Base-by-base conservation (phyloP, 2,888 invertebrate species). In the Plagodis pulveraria region DNA sequence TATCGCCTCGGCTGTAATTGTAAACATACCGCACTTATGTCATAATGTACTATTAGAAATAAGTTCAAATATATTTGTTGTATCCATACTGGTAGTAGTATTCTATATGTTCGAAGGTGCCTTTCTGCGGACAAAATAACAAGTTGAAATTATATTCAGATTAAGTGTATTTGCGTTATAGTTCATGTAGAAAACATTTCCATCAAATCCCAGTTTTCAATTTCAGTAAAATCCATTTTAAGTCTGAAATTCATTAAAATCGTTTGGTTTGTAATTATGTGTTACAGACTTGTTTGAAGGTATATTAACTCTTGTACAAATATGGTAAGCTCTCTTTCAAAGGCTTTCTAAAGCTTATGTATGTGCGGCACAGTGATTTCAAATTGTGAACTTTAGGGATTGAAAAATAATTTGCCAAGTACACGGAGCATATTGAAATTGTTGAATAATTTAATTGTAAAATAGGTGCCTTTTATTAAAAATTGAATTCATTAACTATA, bases 41-140 rank as follows among this genome's bases (percentile, higher is more conserved):
- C n/a, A n/a, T n/a, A n/a, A n/a, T n/a, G n/a, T n/a, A n/a, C n/a
- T n/a, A n/a, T n/a, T n/a, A n/a, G 9, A 5, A 6, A 38, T 38
- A 8, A 38, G 5, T 38, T 6, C 8, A 44, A 22, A 6, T 22
- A 22, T 22, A 22, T 44, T 7, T n/a, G 12, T 6, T 33, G 9
- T 8, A n/a, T n/a, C 52, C 40, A 40, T 58, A 58, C 58, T 50
- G 53, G 0, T 5, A 34, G 11, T 45, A 50, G 22, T 35, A 12
- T 36, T 45, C 8, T 6, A 6, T 34, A 2, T 45, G 22, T 49
- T 45, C 45, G 33, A 61, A 65, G 57, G 69, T 66, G 65, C 58
- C 66, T 65, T 60, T 64, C 59, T 54, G 44, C 47, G 44, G 58
- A 54, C 56, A 55, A 57, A 47, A 60, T 58, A 51, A 45, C 54